Evolutionary conservation across 2,797 vertebrate species (phyloP).

Genomic region (Muraenolepis orangiensis): DNA sequence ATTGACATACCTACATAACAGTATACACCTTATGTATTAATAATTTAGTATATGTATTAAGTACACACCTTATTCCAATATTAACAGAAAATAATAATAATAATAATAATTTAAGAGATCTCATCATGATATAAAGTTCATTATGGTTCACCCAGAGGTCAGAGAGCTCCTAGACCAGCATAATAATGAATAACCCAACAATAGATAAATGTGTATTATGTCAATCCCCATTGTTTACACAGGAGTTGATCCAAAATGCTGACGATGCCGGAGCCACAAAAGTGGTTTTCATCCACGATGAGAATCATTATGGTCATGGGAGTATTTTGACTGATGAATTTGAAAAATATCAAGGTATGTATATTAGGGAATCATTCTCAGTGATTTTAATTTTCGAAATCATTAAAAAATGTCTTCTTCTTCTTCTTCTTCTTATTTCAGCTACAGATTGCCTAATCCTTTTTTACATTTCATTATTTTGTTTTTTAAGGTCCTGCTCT

Average conservation of each 20-base stretch:
- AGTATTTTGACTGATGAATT: slow-evolving; percentile 65
- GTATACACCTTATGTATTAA: too few relatives aligned
- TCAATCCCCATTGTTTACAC: slow-evolving; percentile 20
- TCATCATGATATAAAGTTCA: too few relatives aligned
- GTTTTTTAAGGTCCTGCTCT: slow-evolving; percentile 68
- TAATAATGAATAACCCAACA: background rate
- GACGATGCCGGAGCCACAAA: slow-evolving; percentile 78
- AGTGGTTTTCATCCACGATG: slow-evolving; percentile 79
- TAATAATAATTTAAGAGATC: too few relatives aligned
- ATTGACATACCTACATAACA: too few relatives aligned
- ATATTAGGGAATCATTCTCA: background rate
- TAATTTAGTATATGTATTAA: too few relatives aligned
- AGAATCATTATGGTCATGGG: slow-evolving; percentile 66
- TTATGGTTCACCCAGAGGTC: background rate
- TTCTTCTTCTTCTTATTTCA: background rate
- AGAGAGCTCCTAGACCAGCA: background rate
- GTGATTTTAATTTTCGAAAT: fast-evolving
- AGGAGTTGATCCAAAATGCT: slow-evolving; percentile 87
- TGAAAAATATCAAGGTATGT: slow-evolving; percentile 75
- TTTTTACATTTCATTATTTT: background rate
- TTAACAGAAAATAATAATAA: too few relatives aligned
- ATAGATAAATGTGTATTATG: background rate
- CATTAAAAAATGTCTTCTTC: background rate
- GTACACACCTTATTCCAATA: too few relatives aligned
- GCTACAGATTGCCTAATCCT: background rate